Conservation (phyloP, 2,888 invertebrate species). For the Pyrrhosoma nymphula region DNA sequence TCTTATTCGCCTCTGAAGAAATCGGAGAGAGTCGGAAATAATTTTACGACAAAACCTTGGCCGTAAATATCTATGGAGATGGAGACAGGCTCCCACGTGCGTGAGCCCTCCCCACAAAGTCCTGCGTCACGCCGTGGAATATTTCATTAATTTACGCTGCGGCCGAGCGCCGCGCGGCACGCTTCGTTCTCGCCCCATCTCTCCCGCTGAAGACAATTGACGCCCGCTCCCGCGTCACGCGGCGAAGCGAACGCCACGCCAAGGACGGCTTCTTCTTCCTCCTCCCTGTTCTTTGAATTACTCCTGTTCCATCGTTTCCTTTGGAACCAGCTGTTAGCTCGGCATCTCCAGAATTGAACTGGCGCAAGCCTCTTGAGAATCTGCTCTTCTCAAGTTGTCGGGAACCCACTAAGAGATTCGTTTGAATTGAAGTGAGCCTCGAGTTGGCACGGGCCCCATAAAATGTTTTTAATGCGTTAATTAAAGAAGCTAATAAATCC, state of each 20-base stretch:
- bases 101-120: slow-evolving; percentile 14
- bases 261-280: not conserved
- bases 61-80: not conserved
- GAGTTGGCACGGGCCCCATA: too few relatives aligned
- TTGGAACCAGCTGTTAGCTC: not conserved
- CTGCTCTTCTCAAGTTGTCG: not conserved
- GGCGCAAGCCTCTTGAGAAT: not conserved
- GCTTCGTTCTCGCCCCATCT: not conserved
- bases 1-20: not conserved
- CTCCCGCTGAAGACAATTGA: not conserved
- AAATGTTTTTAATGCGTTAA: too few relatives aligned
- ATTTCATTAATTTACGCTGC: slow-evolving; percentile 40
- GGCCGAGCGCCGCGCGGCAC: not conserved
- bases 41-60: slow-evolving; percentile 39
- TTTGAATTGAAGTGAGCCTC: not conserved
- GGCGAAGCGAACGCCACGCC: not conserved
- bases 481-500: too few relatives aligned
- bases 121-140: slow-evolving; percentile 30
- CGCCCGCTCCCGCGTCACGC: slow-evolving; percentile 43
- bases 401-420: not conserved
- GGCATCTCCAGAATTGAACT: not conserved
- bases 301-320: not conserved
- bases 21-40: slow-evolving; percentile 21
- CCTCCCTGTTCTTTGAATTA: not conserved
- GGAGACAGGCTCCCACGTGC: not conserved